phyloP scores from a whole-genome alignment of 2,888 invertebrate genomes.

The Saturnia japonica region DNA sequence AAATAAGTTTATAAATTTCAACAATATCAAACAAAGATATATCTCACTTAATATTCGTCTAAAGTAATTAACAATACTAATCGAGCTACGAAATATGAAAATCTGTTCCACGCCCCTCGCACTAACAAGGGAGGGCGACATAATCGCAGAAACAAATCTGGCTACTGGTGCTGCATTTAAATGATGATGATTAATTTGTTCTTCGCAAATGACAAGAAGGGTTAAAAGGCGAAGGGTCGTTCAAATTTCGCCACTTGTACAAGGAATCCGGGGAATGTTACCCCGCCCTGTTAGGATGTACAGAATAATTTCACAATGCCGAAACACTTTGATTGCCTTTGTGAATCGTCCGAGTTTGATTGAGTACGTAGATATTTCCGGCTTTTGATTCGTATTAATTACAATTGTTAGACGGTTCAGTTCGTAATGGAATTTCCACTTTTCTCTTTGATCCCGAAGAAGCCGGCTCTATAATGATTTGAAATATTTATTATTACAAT shows the following conservation, averaged over 20 bases:
- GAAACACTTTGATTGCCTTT: slow-evolving; percentile 75
- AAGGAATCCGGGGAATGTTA: slow-evolving; percentile 63
- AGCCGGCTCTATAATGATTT: slow-evolving; percentile 28
- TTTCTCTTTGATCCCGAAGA: slow-evolving; percentile 57
- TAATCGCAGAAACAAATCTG: slow-evolving; percentile 82
- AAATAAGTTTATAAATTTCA: slow-evolving; percentile 12
- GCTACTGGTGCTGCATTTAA: slow-evolving; percentile 79
- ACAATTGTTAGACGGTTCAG: slow-evolving; percentile 49
- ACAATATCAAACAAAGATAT: neutral
- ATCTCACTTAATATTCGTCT: slow-evolving; percentile 26
- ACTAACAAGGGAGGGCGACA: slow-evolving; percentile 77
- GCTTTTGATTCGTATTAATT: slow-evolving; percentile 74
- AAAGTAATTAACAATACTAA: slow-evolving; percentile 42
- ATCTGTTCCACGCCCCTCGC: slow-evolving; percentile 63
- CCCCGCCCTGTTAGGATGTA: slow-evolving; percentile 47
- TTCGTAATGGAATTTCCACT: slow-evolving; percentile 41
- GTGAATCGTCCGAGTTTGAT: slow-evolving; percentile 71
- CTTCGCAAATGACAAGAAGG: slow-evolving; percentile 80
- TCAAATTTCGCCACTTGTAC: slow-evolving; percentile 69
- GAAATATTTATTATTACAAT: slow-evolving; percentile 20
- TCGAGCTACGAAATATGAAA: slow-evolving; percentile 62
- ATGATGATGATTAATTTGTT: slow-evolving; percentile 83
- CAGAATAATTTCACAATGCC: slow-evolving; percentile 72
- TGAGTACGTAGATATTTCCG: slow-evolving; percentile 78
- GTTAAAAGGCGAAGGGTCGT: slow-evolving; percentile 71